A percentile compares a stretch with the other conserved stretches of the same genome.
Conservation (phyloP, 1,140 invertebrate species). For the Protaetia brevitarsis region DNA sequence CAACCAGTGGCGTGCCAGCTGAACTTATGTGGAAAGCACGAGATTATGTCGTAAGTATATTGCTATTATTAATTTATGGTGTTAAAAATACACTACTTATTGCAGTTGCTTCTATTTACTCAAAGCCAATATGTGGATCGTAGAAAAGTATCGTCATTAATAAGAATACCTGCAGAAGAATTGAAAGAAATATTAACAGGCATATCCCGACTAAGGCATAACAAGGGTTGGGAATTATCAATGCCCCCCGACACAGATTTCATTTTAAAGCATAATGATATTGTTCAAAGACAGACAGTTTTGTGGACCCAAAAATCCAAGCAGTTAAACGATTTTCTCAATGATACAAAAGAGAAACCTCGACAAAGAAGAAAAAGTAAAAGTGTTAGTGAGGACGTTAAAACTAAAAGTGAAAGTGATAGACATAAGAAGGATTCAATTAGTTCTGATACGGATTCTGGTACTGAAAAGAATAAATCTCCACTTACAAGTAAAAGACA, state of each 20-base stretch:
- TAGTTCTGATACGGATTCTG: constrained; percentile 44
- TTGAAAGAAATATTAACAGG: constrained; percentile 76
- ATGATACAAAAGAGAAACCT: constrained; percentile 31
- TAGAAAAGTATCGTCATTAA: constrained; percentile 67
- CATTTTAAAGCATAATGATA: constrained; percentile 71
- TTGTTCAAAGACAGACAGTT: constrained; percentile 74
- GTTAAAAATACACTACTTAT: no score
- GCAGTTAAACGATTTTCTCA: constrained; percentile 63
- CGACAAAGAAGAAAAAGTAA: constrained; percentile 41
- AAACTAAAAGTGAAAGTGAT: constrained; percentile 29
- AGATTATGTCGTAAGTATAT: constrained; percentile 81
- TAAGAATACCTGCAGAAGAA: constrained; percentile 76
- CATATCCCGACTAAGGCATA: constrained; percentile 66
- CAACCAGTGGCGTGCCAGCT: constrained; percentile 66
- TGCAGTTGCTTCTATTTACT: constrained; percentile 77
- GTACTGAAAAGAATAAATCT: constrained; percentile 40
- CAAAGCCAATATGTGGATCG: constrained; percentile 71
- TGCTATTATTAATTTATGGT: no score
- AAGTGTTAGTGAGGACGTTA: constrained; percentile 42
- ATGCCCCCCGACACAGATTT: constrained; percentile 72
- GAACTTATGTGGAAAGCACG: constrained; percentile 76
- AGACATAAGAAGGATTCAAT: constrained; percentile 16
- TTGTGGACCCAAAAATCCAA: constrained; percentile 77
- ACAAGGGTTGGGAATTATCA: constrained; percentile 78
- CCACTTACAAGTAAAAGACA: constrained; percentile 24